Base-by-base conservation (phyloP, 2,797 vertebrate genomes). In the Calcarius lapponicus region DNA sequence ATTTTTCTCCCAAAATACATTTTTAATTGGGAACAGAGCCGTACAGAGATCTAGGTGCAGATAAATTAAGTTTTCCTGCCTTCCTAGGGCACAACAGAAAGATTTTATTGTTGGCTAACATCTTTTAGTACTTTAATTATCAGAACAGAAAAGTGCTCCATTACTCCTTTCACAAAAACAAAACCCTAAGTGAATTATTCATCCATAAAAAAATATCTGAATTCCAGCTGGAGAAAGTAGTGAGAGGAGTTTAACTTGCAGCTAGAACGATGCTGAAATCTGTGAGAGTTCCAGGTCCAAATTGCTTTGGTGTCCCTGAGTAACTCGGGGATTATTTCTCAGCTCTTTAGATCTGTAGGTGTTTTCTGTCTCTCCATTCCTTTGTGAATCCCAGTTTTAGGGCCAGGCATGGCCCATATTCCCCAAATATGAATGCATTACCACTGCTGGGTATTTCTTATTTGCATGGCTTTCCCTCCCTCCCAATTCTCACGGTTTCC, bases 401-500 rank as follows among this genome's bases (percentile, higher is more conserved):
- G 64, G 56, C 74, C 74, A 90, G 71, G 78, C 64, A 54, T 45
- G 62, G 80, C 90, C 78, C 75, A 43, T 92, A 29, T 38, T 92
- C 71, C 71, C 6, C 2, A 82, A 61, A 67, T 32, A 82, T 16
- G 64, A 91, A 87, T 92, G 26, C 65, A 91, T 93, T 58, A 29
- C 64, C 17, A 12, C 51, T 25, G 34, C 64, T 94, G 82, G 29
- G 53, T 60, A 28, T 88, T 91, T 53, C 21, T 79, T 51, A 89
- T 94, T 95, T 95, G 89, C 82, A 92, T 90, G 61, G 19, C 34
- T 88, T 80, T 69, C 76, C 61, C 73, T 75, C 64, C 66, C 60
- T 88, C 24, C 28, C 9, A 53, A 90, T 95, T 97, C 94, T 92
- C 94, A 92, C n/a, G 22, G 53, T 82, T 94, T 57, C 78, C 78